These are phyloP conservation scores for Montipora cactus DNA, from an alignment of 64 coral and sea anemone species.

Conservation along the genomic window DNA sequence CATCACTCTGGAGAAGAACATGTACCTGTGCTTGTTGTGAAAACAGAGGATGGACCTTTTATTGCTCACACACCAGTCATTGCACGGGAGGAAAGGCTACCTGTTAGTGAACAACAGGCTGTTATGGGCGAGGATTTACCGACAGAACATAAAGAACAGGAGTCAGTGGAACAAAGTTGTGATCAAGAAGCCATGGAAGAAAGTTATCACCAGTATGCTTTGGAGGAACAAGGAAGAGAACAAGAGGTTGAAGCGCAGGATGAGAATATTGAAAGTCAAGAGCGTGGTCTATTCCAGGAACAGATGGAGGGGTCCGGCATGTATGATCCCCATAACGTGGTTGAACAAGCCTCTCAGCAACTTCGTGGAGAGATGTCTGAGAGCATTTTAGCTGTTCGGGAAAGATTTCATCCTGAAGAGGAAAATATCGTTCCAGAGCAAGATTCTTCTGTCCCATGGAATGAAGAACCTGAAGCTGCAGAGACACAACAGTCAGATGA, in stretches of 20 bases:
- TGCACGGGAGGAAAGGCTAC: no score
- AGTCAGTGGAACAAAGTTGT: not conserved
- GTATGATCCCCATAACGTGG: not conserved
- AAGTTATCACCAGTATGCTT: not conserved
- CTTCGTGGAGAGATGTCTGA: not conserved
- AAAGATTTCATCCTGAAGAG: not conserved
- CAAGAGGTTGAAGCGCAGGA: not conserved
- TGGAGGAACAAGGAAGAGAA: not conserved
- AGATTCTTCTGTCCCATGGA: not conserved
- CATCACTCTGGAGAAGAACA: not conserved
- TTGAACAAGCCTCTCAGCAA: not conserved
- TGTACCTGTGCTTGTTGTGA: conserved; percentile 24
- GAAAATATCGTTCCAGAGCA: not conserved
- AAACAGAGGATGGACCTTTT: conserved; percentile 19
- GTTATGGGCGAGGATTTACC: not conserved
- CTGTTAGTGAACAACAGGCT: no score
- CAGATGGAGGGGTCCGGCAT: not conserved
- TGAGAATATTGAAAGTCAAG: not conserved
- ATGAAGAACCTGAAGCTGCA: not conserved
- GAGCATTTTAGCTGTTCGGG: not conserved
- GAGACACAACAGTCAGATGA: not conserved
- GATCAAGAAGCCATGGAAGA: not conserved
- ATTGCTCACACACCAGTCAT: not conserved
- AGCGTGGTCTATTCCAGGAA: not conserved
- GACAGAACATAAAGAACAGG: not conserved